phyloP scores from a whole-genome alignment of 2,888 invertebrate genomes.

The Notodonta dromedarius region DNA sequence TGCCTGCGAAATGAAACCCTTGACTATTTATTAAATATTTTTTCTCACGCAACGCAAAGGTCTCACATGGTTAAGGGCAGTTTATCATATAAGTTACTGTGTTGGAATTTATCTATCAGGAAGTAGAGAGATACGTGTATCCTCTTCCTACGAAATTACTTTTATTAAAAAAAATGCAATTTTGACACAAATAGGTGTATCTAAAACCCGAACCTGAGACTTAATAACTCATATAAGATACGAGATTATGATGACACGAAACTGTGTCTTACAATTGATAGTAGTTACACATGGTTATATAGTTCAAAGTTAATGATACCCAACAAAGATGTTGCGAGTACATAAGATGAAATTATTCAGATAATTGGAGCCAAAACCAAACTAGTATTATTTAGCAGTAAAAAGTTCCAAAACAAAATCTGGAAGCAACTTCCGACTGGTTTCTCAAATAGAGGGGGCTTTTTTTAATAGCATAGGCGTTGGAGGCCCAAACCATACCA shows the following conservation, averaged over 20 bases:
- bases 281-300: too few species aligned
- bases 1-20: constrained; percentile 56
- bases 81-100: constrained; percentile 26
- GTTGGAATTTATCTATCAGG: constrained; percentile 14
- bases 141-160: too few species aligned
- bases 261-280: too few species aligned
- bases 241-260: too few species aligned
- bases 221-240: too few species aligned
- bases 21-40: constrained; percentile 52
- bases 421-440: constrained; percentile 56
- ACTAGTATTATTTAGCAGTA: not conserved
- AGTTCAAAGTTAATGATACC: too few species aligned
- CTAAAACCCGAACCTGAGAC: too few species aligned
- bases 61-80: constrained; percentile 34
- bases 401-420: constrained; percentile 41
- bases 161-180: too few species aligned
- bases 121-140: not conserved
- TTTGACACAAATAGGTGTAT: too few species aligned
- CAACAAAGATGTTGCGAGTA: too few species aligned
- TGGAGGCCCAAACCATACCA: constrained; percentile 46
- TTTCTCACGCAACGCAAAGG: constrained; percentile 68
- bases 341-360: too few species aligned
- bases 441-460: constrained; percentile 51
- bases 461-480: constrained; percentile 40
- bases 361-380: not conserved